phyloP scores from a whole-genome alignment of 2,113 vertebrate genomes.

The Phrynosoma platyrhinos region DNA sequence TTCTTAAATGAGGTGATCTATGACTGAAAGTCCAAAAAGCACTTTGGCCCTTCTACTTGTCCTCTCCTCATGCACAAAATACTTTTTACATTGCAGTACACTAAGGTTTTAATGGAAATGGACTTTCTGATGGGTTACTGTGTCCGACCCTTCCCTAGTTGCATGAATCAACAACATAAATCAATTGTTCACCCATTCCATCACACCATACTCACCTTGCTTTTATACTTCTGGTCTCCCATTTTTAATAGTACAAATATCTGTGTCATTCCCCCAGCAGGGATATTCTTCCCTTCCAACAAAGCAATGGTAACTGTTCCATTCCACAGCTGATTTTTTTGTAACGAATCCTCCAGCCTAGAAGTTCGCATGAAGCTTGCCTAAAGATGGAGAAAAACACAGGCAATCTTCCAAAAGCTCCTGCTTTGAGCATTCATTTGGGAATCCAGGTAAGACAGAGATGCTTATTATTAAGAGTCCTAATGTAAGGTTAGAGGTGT shows the following conservation, averaged over 20 bases:
- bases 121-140: no score
- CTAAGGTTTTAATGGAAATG: no score
- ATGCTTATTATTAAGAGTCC: no score
- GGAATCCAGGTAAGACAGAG: no score
- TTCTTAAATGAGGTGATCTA: background rate
- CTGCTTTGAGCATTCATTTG: no score
- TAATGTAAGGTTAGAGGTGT: no score
- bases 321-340: conserved; percentile 90
- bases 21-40: background rate
- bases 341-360: conserved; percentile 79
- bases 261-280: conserved; percentile 81
- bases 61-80: background rate
- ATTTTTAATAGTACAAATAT: conserved; percentile 91
- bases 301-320: conserved; percentile 88
- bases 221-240: conserved; percentile 93
- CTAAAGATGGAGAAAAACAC: conserved; percentile 63
- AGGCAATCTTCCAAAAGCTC: background rate
- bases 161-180: background rate
- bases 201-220: conserved; percentile 82
- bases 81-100: background rate
- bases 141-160: no score
- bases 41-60: no score
- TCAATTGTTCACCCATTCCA: background rate
- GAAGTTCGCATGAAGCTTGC: conserved; percentile 71
- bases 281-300: conserved; percentile 90